Percentiles rank a stretch among this genome's conserved stretches.
Evolutionary conservation across 2,888 invertebrate species (phyloP).

Genomic region (Tipula unca): DNA sequence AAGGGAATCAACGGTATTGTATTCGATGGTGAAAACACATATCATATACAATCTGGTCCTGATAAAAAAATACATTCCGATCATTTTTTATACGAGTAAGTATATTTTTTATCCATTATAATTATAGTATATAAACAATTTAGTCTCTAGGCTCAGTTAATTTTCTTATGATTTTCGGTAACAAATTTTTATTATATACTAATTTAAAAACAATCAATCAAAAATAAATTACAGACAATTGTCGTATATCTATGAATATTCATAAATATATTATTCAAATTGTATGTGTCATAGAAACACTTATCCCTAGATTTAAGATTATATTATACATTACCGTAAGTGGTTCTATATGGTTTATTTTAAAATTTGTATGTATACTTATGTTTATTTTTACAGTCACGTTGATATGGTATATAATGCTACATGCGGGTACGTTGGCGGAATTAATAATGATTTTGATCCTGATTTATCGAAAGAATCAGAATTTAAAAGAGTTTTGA

Average conservation of each 20-base stretch:
- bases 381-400: constrained; percentile 32
- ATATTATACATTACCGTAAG: neutral
- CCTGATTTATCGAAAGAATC: constrained; percentile 37
- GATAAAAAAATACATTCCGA: constrained; percentile 36
- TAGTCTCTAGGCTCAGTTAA: neutral
- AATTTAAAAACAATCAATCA: neutral
- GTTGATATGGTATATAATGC: constrained; percentile 46
- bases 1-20: constrained; percentile 66
- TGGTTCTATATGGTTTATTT: neutral
- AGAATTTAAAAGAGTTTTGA: constrained; percentile 51
- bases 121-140: neutral
- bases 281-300: neutral
- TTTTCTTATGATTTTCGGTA: neutral
- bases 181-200: neutral
- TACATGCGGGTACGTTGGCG: constrained; percentile 48
- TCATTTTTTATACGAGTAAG: constrained; percentile 40
- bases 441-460: constrained; percentile 33
- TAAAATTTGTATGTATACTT: neutral
- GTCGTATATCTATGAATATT: neutral
- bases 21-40: constrained; percentile 66
- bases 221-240: neutral
- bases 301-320: neutral
- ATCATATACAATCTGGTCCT: constrained; percentile 52
- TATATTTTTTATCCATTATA: neutral
- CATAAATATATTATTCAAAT: neutral